These are phyloP conservation scores for Hymenopus coronatus DNA, from an alignment of 2,888 invertebrate species.

Conservation along the genomic window DNA sequence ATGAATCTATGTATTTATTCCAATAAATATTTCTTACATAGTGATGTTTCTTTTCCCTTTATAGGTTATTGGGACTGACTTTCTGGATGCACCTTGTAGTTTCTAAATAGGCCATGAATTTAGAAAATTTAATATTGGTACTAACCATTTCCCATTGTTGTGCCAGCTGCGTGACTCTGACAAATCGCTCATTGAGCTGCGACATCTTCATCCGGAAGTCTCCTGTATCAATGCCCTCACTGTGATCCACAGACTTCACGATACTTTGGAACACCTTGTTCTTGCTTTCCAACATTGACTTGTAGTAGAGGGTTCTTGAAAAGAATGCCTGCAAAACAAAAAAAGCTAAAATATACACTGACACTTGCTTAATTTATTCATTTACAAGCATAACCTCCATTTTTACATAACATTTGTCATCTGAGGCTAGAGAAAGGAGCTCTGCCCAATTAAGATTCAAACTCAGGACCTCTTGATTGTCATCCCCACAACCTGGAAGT, in stretches of 20 bases:
- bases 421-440: no score
- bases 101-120: no score
- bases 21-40: no score
- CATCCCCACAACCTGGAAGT: no score
- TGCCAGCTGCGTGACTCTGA: slow-evolving; percentile 70
- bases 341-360: not conserved
- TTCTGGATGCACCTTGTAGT: no score
- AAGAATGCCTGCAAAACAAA: slow-evolving; percentile 61
- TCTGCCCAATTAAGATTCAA: no score
- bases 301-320: slow-evolving; percentile 84
- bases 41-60: no score
- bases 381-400: not conserved
- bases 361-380: not conserved
- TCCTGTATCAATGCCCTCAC: slow-evolving; percentile 70
- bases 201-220: slow-evolving; percentile 66
- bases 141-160: slow-evolving; percentile 67
- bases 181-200: slow-evolving; percentile 80
- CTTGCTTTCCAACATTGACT: slow-evolving; percentile 91
- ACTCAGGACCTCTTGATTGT: no score
- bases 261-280: slow-evolving; percentile 90
- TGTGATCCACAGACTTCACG: slow-evolving; percentile 71
- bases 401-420: not conserved
- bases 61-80: no score
- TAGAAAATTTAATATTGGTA: no score
- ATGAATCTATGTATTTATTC: no score